Evolutionary conservation across 2,797 vertebrate genomes (phyloP).

Genomic region (Apogon hyalosoma): DNA sequence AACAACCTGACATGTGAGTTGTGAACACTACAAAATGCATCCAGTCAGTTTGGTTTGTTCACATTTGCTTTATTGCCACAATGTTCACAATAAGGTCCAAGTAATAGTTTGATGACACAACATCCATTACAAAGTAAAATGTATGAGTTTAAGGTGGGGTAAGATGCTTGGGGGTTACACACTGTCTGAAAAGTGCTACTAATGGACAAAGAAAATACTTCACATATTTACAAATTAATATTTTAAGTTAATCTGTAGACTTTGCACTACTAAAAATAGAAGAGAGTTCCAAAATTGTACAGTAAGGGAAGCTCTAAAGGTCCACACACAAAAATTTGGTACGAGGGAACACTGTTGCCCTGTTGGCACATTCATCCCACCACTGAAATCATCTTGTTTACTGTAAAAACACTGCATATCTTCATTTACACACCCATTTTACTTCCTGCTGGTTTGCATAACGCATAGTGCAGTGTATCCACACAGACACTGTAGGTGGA

Average conservation of each 20-base stretch:
- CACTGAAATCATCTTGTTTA: constrained; percentile 19
- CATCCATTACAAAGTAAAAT: constrained; percentile 41
- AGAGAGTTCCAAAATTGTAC: constrained; percentile 45
- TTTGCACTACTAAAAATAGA: constrained; percentile 61
- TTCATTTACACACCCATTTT: constrained; percentile 22
- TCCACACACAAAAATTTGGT: constrained; percentile 52
- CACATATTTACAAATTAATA: constrained; percentile 72
- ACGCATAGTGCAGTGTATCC: constrained; percentile 17
- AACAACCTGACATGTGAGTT: constrained; percentile 46
- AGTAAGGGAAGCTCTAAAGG: constrained; percentile 51
- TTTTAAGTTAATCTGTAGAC: constrained; percentile 50
- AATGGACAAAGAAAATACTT: constrained; percentile 55
- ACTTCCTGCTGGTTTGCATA: constrained; percentile 55
- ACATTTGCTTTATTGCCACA: constrained; percentile 65
- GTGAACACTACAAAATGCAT: constrained; percentile 41
- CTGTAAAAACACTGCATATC: constrained; percentile 14
- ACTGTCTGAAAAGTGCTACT: constrained; percentile 53
- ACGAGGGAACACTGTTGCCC: constrained; percentile 48
- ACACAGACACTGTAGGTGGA: constrained; percentile 20
- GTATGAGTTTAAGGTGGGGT: constrained; percentile 46
- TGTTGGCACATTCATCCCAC: constrained; percentile 55
- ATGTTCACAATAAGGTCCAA: constrained; percentile 52
- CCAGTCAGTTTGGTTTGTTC: constrained; percentile 35
- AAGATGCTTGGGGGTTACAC: constrained; percentile 46
- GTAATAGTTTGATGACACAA: constrained; percentile 19